phyloP scores from a whole-genome alignment of 2,888 invertebrate species.

The Ochropleura leucogaster region DNA sequence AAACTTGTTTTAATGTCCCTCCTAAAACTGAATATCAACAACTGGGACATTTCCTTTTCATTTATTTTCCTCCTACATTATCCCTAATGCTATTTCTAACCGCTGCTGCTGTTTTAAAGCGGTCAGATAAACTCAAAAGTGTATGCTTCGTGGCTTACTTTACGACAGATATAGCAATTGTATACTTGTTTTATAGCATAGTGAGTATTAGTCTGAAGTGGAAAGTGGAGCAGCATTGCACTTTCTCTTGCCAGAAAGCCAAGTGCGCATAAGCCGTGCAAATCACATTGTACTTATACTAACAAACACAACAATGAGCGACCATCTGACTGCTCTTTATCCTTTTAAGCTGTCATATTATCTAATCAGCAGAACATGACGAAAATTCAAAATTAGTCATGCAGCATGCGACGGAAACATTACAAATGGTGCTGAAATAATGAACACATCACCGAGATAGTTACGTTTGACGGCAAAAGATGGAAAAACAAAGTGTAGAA shows the following conservation, averaged over 20 bases:
- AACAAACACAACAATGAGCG: constrained; percentile 65
- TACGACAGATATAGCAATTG: constrained; percentile 51
- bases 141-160: constrained; percentile 44
- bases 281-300: constrained; percentile 75
- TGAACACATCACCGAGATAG: constrained; percentile 49
- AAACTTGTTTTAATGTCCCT: background rate
- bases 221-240: constrained; percentile 86
- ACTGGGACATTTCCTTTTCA: constrained; percentile 27
- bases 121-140: constrained; percentile 45
- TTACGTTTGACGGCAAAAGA: constrained; percentile 48
- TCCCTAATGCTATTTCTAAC: constrained; percentile 38
- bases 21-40: constrained; percentile 2
- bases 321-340: constrained; percentile 69
- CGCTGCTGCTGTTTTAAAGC: constrained; percentile 22
- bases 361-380: constrained; percentile 67
- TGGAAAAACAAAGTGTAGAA: constrained; percentile 63
- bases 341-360: constrained; percentile 70
- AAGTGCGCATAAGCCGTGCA: constrained; percentile 80
- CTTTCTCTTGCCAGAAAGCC: constrained; percentile 85
- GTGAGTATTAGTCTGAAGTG: constrained; percentile 78
- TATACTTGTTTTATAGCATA: constrained; percentile 64
- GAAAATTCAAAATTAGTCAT: constrained; percentile 69
- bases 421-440: constrained; percentile 63
- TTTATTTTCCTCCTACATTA: constrained; percentile 41
- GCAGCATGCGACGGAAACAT: constrained; percentile 52